These are phyloP conservation scores for Picus viridis DNA, from an alignment of 2,797 vertebrate species.

Conservation along the genomic window DNA sequence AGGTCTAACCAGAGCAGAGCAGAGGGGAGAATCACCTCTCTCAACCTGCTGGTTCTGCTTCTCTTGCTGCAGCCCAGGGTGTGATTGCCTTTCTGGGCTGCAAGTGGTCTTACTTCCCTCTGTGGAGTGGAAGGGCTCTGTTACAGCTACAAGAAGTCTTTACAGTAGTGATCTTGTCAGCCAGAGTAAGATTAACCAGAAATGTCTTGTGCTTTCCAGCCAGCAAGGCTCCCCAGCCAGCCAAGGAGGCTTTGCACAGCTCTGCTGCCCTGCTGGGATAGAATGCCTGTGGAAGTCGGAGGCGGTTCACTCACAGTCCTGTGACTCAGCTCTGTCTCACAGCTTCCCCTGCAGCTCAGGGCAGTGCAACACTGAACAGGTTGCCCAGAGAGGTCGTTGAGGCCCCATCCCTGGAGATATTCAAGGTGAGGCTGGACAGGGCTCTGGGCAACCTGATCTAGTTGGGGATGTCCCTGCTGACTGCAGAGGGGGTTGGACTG, in stretches of 20 bases:
- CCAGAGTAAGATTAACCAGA: background rate
- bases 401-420: too few species aligned
- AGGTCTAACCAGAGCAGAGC: too few species aligned
- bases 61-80: too few species aligned
- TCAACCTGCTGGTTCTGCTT: too few species aligned
- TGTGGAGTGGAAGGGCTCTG: background rate
- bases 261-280: background rate
- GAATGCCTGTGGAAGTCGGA: background rate
- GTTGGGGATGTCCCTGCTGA: too few species aligned
- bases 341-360: background rate
- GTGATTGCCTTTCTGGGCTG: too few species aligned
- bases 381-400: too few species aligned
- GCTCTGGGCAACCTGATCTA: too few species aligned
- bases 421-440: too few species aligned
- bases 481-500: too few species aligned
- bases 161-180: background rate
- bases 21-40: too few species aligned
- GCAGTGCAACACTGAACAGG: too few species aligned
- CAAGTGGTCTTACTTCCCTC: background rate
- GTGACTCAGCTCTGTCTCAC: background rate
- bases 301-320: background rate
- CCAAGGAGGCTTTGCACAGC: background rate
- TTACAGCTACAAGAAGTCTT: background rate
- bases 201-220: background rate
- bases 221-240: background rate